These are phyloP conservation scores for Cyaniris semiargus DNA, from an alignment of 2,888 invertebrate genomes.

Conservation along the genomic window DNA sequence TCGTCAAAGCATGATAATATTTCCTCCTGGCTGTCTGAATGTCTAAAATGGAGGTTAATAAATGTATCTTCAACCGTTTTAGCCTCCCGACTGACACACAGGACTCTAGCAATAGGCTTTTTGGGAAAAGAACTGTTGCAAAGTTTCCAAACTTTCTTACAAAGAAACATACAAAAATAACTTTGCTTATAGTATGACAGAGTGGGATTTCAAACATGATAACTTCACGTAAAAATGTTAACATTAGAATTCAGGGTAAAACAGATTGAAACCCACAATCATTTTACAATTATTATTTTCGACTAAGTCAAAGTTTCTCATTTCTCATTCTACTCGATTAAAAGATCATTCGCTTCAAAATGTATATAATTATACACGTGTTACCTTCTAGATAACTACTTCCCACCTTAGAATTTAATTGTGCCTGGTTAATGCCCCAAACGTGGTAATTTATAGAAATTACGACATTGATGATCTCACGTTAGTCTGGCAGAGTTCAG, in stretches of 20 bases:
- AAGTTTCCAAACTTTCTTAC: not conserved
- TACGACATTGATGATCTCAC: constrained; percentile 14
- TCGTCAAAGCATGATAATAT: constrained; percentile 16
- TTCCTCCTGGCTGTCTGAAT: not conserved
- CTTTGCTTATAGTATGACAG: not conserved
- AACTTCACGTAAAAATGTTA: too few species aligned
- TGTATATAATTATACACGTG: too few species aligned
- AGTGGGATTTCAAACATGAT: not conserved
- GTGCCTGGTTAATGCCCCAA: not conserved
- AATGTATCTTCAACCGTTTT: not conserved
- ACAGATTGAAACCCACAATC: too few species aligned
- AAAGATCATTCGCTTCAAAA: too few species aligned
- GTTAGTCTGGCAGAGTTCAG: not conserved
- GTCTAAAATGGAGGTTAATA: not conserved
- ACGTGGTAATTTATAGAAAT: constrained; percentile 10
- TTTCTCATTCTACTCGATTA: too few species aligned
- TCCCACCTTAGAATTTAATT: not conserved
- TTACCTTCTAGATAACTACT: not conserved
- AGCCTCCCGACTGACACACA: not conserved
- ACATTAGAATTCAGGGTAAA: too few species aligned
- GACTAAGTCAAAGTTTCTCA: too few species aligned
- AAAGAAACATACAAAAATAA: not conserved
- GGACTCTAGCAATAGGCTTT: not conserved
- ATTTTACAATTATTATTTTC: too few species aligned
- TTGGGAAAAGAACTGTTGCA: not conserved